Evolutionary conservation across 2,797 vertebrate genomes (phyloP).

Genomic region (Myioborus melanocephalus): DNA sequence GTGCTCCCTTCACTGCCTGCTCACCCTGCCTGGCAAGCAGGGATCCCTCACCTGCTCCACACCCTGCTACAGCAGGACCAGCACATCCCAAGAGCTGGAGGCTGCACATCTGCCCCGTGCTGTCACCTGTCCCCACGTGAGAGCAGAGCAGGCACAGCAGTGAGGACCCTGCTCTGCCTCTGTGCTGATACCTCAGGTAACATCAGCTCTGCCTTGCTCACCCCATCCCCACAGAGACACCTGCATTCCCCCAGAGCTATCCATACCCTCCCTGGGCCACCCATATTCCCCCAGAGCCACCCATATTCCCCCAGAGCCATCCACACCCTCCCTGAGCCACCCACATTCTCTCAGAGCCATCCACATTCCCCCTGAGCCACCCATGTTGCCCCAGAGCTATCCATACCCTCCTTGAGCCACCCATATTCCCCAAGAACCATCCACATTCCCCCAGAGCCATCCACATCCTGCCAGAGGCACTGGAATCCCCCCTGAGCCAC

Average conservation of each 20-base stretch:
- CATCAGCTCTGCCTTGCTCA: background rate
- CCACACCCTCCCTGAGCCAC: too few relatives aligned
- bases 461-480: too few relatives aligned
- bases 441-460: too few relatives aligned
- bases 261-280: background rate
- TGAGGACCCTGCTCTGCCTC: background rate
- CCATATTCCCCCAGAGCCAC: background rate
- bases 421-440: background rate
- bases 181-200: background rate
- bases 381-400: too few relatives aligned
- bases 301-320: background rate
- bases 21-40: background rate
- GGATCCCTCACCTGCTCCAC: background rate
- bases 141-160: accelerated
- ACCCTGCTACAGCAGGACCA: background rate
- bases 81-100: background rate
- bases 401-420: too few relatives aligned
- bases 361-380: too few relatives aligned
- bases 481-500: too few relatives aligned
- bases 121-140: accelerated
- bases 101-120: background rate
- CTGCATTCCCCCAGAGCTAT: too few relatives aligned
- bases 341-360: too few relatives aligned
- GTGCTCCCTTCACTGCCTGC: background rate
- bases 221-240: background rate